Conservation (phyloP, 2,888 invertebrate species). For the Apoda limacodes region DNA sequence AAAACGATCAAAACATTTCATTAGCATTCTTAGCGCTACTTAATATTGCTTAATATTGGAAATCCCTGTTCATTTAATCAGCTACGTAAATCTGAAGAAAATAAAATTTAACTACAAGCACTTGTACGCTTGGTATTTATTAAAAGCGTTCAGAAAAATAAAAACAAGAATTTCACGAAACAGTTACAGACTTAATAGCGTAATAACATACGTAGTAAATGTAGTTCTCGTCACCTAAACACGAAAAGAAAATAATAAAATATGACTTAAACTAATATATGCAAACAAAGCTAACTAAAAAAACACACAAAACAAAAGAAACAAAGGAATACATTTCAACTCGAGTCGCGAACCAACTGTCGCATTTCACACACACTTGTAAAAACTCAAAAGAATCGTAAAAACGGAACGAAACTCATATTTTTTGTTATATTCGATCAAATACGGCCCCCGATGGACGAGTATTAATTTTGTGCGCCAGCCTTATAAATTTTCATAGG, state of each 20-base stretch:
- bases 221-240: not conserved
- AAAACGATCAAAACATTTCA: too few relatives aligned
- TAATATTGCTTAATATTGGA: too few relatives aligned
- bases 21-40: too few relatives aligned
- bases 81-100: too few relatives aligned
- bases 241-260: conserved; percentile 9
- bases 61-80: too few relatives aligned
- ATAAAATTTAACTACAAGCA: too few relatives aligned
- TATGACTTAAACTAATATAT: conserved; percentile 46
- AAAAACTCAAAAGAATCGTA: conserved; percentile 51
- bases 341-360: conserved; percentile 51
- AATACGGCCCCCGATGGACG: conserved; percentile 48
- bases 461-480: conserved; percentile 56
- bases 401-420: conserved; percentile 42
- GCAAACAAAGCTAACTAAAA: conserved; percentile 39
- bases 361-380: conserved; percentile 38
- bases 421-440: conserved; percentile 33
- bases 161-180: too few relatives aligned
- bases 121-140: not conserved
- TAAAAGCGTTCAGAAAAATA: too few relatives aligned
- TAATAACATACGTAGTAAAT: too few relatives aligned
- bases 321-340: conserved; percentile 58
- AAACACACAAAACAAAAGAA: conserved; percentile 38
- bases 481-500: conserved; percentile 66
- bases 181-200: too few relatives aligned